Conservation (phyloP, 1,140 invertebrate genomes). For the Prorops nasuta region DNA sequence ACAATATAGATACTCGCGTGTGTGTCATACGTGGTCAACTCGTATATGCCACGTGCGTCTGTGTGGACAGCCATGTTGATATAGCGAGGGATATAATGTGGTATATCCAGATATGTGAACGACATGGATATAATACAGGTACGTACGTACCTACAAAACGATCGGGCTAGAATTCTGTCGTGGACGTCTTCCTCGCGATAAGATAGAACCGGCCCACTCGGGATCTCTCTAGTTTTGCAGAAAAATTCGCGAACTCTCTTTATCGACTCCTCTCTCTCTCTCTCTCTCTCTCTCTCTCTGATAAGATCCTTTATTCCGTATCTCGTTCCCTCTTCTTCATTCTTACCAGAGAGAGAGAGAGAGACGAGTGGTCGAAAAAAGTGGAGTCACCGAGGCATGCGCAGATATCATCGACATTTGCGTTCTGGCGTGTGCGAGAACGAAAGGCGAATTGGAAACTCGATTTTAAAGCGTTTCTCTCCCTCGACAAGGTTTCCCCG, state of each 20-base stretch:
- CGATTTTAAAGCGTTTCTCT: too few relatives aligned
- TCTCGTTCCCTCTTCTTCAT: too few relatives aligned
- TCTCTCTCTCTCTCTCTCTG: not conserved
- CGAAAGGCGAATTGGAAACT: too few relatives aligned
- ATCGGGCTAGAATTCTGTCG: conserved; percentile 39
- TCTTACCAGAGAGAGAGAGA: too few relatives aligned
- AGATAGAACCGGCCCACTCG: conserved; percentile 34
- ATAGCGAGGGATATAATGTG: conserved; percentile 38
- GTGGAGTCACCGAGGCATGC: too few relatives aligned
- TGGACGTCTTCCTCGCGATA: conserved; percentile 44
- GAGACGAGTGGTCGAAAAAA: too few relatives aligned
- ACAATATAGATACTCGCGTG: conserved; percentile 46
- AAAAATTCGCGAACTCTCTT: conserved; percentile 28
- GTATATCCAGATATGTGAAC: conserved; percentile 36
- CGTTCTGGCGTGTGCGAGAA: too few relatives aligned
- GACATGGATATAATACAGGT: conserved; percentile 42
- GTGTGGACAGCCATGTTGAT: conserved; percentile 8
- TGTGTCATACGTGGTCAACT: not conserved
- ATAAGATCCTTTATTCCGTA: too few relatives aligned
- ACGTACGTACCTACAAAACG: conserved; percentile 33
- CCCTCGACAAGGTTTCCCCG: too few relatives aligned
- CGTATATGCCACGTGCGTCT: not conserved
- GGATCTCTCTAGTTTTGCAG: conserved; percentile 35
- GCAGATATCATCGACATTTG: too few relatives aligned
- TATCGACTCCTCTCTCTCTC: not conserved